Evolutionary conservation across 64 coral and sea anemone genomes (phyloP).

Genomic region (Montipora capricornis): DNA sequence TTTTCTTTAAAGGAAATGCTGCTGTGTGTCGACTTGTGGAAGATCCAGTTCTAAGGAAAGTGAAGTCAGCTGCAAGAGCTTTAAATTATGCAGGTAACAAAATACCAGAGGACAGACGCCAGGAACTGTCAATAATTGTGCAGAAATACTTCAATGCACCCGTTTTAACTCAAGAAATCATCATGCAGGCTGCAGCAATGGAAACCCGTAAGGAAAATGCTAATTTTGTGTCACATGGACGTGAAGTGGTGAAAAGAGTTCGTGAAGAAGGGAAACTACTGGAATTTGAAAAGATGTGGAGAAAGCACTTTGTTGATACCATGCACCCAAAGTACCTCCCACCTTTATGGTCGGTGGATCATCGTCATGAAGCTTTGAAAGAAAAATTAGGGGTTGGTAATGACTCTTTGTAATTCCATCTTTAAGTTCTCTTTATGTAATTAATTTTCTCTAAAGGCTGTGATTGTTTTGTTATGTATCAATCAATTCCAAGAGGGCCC

Average conservation of each 20-base stretch:
- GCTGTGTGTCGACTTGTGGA: conserved; percentile 46
- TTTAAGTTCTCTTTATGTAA: too few relatives aligned
- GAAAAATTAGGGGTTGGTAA: too few relatives aligned
- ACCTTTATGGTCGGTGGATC: too few relatives aligned
- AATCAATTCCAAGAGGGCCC: too few relatives aligned
- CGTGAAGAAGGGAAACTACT: conserved; percentile 67
- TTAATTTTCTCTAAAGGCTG: too few relatives aligned
- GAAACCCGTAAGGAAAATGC: conserved; percentile 71
- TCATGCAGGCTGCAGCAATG: conserved; percentile 59
- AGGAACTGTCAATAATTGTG: too few relatives aligned
- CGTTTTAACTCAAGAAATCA: conserved; percentile 57
- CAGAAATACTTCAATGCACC: conserved; percentile 8
- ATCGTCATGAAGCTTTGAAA: too few relatives aligned
- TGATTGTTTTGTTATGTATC: too few relatives aligned
- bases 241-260: not conserved
- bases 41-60: conserved; percentile 75
- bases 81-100: too few relatives aligned
- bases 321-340: not conserved
- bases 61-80: conserved; percentile 85
- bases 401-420: too few relatives aligned
- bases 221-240: conserved; percentile 2
- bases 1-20: conserved; percentile 34
- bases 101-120: too few relatives aligned
- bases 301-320: conserved; percentile 77
- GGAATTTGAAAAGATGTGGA: conserved; percentile 93